Base-by-base conservation (phyloP, 2,113 vertebrate genomes). In the Serinus canaria region DNA sequence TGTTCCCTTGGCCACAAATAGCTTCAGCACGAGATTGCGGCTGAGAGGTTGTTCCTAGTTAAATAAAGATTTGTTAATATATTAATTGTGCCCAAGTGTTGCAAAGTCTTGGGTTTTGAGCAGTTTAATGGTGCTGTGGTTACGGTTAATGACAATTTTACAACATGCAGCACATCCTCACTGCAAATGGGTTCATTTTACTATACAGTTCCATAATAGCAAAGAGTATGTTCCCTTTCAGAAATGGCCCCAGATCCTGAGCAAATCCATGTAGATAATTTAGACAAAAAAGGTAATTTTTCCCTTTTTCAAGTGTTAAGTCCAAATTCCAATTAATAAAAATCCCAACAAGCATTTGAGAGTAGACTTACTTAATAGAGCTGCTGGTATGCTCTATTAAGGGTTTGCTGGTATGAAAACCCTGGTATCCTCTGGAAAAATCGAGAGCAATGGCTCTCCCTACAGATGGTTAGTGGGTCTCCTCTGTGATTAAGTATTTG, bases 261-360 rank as follows among this genome's bases (percentile, higher is more conserved):
- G 58, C 47, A 44, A 91, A 93, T 47, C 17, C 30, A 56, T 35
- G 28, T 19, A 84, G 39, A 70, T 39, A 2, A 83, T 31, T 55
- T 68, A 44, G 59, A 79, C 60, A 52, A 35, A 88, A 94, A 92
- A 46, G 8, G 43, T 33, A n/a, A 74, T 35, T 33, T 60, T 0
- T 53, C 23, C 39, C 31, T 46, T 66, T 85, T 83, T 37, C 19
- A 39, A 67, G 60, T 59, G 19, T 43, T 89, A 46, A 53, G 8
- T 79, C 23, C 72, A 83, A 92, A 97, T 95, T 90, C 78, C 90
- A 96, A 89, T 27, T 62, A 95, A 83, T 56, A 41, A 30, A 70
- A 95, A 66, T 24, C 11, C 16, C n/a, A 89, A 90, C 10, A 66
- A 70, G 30, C 39, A 89, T 24, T 83, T 50, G 24, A 55, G 30